Evolutionary conservation across 2,113 vertebrate genomes (phyloP).

Genomic region (Tretioscincus oriximinensis): DNA sequence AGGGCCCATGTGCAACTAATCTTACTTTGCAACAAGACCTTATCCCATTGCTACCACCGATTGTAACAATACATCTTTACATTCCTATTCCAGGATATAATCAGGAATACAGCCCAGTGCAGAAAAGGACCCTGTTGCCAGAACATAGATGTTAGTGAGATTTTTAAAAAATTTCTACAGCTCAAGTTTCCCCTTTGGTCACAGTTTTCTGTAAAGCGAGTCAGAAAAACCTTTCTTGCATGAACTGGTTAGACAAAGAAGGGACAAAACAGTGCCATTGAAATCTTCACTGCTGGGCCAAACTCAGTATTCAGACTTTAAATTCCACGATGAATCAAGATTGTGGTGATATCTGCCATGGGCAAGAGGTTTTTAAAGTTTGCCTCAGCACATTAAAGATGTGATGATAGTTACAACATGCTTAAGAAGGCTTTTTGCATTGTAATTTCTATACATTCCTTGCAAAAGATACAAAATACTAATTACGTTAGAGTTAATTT

Average conservation of each 20-base stretch:
- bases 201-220: conserved; percentile 20
- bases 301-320: conserved; percentile 17
- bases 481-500: conserved; percentile 62
- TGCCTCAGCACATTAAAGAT: conserved; percentile 33
- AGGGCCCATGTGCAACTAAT: no score
- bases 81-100: no score
- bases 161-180: no score
- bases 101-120: no score
- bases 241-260: conserved; percentile 10
- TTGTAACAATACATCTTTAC: no score
- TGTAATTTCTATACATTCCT: conserved; percentile 21
- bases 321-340: neutral
- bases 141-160: no score
- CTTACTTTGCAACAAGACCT: no score
- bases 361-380: conserved; percentile 4
- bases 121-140: no score
- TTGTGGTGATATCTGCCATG: conserved; percentile 9
- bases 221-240: conserved; percentile 31
- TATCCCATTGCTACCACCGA: no score
- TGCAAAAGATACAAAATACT: conserved; percentile 51
- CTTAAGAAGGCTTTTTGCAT: conserved; percentile 45
- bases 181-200: no score
- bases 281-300: neutral
- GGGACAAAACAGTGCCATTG: conserved; percentile 2
- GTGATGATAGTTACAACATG: conserved; percentile 39